Conservation (phyloP, 2,113 vertebrate species). For the Istiophorus platypterus region DNA sequence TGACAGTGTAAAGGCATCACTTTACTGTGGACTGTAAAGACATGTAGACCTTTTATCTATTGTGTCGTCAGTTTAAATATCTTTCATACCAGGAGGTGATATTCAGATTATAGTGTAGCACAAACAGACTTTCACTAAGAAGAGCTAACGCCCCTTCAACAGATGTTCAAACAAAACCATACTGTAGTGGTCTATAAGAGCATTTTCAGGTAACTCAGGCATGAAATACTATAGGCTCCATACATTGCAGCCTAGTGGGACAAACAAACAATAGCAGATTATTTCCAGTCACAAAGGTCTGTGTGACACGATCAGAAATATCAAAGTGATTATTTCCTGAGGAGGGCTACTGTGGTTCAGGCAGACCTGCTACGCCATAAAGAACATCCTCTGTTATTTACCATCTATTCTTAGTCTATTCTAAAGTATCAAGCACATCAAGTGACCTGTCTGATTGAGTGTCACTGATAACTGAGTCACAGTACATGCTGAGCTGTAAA, state of each 20-base stretch:
- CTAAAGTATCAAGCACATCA: not conserved
- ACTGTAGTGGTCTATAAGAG: conserved; percentile 1
- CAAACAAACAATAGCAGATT: conserved; percentile 15
- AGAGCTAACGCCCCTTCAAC: not conserved
- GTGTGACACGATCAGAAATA: not conserved
- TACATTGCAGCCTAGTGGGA: conserved; percentile 12
- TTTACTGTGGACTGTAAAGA: not conserved
- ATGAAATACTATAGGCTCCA: conserved; percentile 23
- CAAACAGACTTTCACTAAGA: not conserved
- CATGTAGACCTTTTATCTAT: not conserved
- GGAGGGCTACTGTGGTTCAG: conserved; percentile 18
- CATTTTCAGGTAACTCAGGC: conserved; percentile 13
- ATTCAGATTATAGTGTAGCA: not conserved
- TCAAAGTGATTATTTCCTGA: conserved; percentile 8
- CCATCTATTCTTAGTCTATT: not conserved
- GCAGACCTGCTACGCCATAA: not conserved
- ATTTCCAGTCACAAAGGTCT: conserved; percentile 21
- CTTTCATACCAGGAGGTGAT: not conserved
- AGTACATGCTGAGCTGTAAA: not conserved
- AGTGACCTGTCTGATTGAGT: not conserved
- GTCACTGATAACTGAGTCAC: conserved; percentile 20
- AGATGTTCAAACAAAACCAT: not conserved
- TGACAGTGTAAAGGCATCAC: not conserved
- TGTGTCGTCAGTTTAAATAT: not conserved
- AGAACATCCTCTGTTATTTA: conserved; percentile 10